Conservation (phyloP, 2,888 invertebrate genomes). For the Dasypogon diadema region DNA sequence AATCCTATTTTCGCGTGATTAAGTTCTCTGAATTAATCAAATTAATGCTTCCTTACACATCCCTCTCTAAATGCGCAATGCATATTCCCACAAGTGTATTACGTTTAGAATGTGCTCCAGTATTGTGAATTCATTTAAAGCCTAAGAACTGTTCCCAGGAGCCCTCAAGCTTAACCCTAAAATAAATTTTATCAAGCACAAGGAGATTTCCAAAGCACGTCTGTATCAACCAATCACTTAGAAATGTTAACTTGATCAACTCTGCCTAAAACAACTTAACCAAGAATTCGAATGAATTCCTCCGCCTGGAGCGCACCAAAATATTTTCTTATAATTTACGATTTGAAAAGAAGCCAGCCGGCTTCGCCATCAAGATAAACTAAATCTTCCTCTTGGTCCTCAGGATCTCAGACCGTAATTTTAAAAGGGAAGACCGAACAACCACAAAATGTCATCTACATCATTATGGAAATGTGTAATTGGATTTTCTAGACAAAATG, state of each 20-base stretch:
- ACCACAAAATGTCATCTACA: conserved; percentile 43
- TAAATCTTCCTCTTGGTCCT: neutral
- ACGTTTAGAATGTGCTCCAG: neutral
- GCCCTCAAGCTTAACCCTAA: no score
- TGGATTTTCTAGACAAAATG: conserved; percentile 51
- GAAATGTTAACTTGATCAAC: neutral
- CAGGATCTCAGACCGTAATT: neutral
- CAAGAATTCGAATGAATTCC: conserved; percentile 24
- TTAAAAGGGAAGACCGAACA: neutral
- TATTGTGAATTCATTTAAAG: neutral
- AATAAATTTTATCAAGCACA: no score
- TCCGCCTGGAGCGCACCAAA: neutral
- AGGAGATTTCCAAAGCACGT: neutral
- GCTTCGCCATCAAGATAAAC: conserved; percentile 12
- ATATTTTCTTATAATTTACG: conserved; percentile 46
- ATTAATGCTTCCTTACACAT: neutral
- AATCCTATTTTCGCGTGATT: conserved; percentile 45
- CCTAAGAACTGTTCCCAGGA: neutral
- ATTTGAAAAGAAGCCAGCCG: conserved; percentile 11
- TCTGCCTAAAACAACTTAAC: conserved; percentile 22
- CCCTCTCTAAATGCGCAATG: neutral
- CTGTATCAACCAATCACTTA: neutral
- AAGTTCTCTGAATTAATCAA: conserved; percentile 26
- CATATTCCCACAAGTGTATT: neutral
- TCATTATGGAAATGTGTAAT: conserved; percentile 45